Evolutionary conservation across 2,888 invertebrate genomes (phyloP).

Genomic region (Pemphredon lugubris): DNA sequence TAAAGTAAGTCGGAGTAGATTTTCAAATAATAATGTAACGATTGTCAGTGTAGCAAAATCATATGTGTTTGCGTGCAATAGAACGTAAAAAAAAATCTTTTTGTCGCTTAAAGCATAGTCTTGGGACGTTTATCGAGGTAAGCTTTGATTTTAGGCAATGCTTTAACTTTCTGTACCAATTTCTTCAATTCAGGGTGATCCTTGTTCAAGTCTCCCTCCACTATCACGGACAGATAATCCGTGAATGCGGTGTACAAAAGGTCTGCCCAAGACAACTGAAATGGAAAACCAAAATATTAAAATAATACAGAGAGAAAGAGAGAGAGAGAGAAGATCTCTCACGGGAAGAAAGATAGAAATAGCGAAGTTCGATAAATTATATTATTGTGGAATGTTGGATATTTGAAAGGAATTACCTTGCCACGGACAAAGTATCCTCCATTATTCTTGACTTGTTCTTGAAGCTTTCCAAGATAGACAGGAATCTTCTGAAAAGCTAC

Average conservation of each 20-base stretch:
- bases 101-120: slow-evolving; percentile 52
- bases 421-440: slow-evolving; percentile 74
- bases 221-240: slow-evolving; percentile 73
- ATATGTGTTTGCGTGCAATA: too few relatives aligned
- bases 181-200: slow-evolving; percentile 81
- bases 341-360: too few relatives aligned
- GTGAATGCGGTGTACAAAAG: slow-evolving; percentile 78
- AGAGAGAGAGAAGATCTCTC: too few relatives aligned
- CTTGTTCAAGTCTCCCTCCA: slow-evolving; percentile 74
- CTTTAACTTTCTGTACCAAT: too few relatives aligned
- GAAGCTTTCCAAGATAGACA: slow-evolving; percentile 67
- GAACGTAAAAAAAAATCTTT: not conserved
- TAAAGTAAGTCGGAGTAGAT: too few relatives aligned
- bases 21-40: too few relatives aligned
- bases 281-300: not conserved
- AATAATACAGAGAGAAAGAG: too few relatives aligned
- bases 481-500: slow-evolving; percentile 63
- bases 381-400: too few relatives aligned
- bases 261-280: slow-evolving; percentile 80
- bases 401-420: slow-evolving; percentile 76
- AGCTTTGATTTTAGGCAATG: slow-evolving; percentile 80
- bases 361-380: not conserved
- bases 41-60: too few relatives aligned
- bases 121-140: slow-evolving; percentile 77
- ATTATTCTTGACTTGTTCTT: slow-evolving; percentile 73